A percentile compares a stretch with the other conserved stretches of the same genome.
These are phyloP conservation scores for Tiliacea aurago DNA, from an alignment of 2,888 invertebrate genomes.

Conservation along the genomic window DNA sequence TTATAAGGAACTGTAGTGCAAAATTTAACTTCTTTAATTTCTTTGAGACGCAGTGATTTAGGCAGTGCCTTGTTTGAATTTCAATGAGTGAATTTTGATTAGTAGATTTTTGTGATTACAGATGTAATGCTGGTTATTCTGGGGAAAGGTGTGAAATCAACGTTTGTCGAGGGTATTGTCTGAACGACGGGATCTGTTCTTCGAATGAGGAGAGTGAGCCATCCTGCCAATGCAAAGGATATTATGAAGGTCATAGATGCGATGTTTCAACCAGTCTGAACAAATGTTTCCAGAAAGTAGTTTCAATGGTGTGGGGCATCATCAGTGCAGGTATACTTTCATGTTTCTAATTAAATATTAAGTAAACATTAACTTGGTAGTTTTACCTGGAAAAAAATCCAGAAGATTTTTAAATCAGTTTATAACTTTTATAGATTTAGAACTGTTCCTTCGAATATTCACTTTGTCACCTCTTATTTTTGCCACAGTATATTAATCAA, in stretches of 20 bases:
- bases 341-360: too few species aligned
- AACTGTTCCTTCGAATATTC: too few species aligned
- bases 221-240: neutral
- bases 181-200: neutral
- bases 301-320: too few species aligned
- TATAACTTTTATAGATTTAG: too few species aligned
- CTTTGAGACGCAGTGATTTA: neutral
- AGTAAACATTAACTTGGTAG: too few species aligned
- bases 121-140: neutral
- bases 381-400: neutral
- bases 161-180: neutral
- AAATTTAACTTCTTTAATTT: neutral
- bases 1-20: neutral
- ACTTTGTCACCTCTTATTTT: too few species aligned
- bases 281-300: neutral
- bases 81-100: too few species aligned
- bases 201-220: neutral
- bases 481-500: too few species aligned
- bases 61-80: too few species aligned
- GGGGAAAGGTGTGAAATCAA: neutral
- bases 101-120: too few species aligned
- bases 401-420: too few species aligned
- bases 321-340: too few species aligned
- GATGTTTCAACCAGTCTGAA: neutral
- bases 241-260: slow-evolving; percentile 1